Conservation (phyloP, 2,888 invertebrate species). For the Nymphalis c-album region DNA sequence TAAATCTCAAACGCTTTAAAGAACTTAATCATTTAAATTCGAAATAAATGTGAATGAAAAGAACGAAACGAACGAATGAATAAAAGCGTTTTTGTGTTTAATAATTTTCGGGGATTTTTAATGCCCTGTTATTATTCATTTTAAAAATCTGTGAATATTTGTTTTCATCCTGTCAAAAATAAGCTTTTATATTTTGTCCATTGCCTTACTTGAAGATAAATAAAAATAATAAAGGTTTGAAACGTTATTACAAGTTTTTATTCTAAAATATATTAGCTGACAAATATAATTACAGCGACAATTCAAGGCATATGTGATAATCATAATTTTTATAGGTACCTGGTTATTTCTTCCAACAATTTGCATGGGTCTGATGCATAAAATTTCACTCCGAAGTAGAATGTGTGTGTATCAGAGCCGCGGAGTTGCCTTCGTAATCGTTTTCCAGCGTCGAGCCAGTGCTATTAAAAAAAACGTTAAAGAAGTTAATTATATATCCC, state of each 20-base stretch:
- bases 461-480: conserved; percentile 76
- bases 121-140: not conserved
- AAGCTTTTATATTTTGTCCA: too few species aligned
- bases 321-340: conserved; percentile 84
- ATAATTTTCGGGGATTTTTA: not conserved
- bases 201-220: too few species aligned
- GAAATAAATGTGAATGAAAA: conserved; percentile 6
- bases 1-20: conserved; percentile 7
- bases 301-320: too few species aligned
- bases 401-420: conserved; percentile 88
- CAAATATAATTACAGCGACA: not conserved
- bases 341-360: conserved; percentile 96
- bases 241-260: too few species aligned
- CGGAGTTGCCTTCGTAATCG: conserved; percentile 93
- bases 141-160: not conserved
- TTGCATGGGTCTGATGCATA: conserved; percentile 98
- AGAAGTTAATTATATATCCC: not conserved
- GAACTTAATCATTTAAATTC: conserved; percentile 7
- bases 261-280: too few species aligned
- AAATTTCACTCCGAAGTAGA: conserved; percentile 98
- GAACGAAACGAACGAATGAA: not conserved
- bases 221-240: too few species aligned
- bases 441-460: conserved; percentile 97
- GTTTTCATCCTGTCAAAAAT: too few species aligned
- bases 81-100: conserved; percentile 2